Evolutionary conservation across 2,797 vertebrate genomes (phyloP).

Genomic region (Apogon hyalosoma): DNA sequence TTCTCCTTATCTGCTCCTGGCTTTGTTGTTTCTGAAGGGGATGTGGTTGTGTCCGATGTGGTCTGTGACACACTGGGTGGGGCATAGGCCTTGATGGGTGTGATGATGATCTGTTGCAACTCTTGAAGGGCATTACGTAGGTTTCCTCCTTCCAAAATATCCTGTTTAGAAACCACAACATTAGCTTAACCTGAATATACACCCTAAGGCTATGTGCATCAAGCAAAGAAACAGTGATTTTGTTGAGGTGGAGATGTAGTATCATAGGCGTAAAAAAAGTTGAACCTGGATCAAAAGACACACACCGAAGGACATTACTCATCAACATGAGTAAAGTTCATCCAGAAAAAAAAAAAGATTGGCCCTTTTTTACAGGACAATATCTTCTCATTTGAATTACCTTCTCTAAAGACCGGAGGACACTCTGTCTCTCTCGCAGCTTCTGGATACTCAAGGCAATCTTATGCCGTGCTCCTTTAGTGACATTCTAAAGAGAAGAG

Average conservation of each 20-base stretch:
- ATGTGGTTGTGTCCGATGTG: constrained; percentile 58
- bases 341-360: constrained; percentile 8
- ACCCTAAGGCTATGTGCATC: too few species aligned
- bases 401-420: constrained; percentile 95
- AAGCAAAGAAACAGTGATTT: too few species aligned
- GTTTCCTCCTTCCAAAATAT: constrained; percentile 96
- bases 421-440: constrained; percentile 91
- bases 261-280: too few species aligned
- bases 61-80: constrained; percentile 77
- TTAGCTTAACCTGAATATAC: too few species aligned
- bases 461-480: constrained; percentile 96
- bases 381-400: constrained; percentile 72
- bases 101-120: constrained; percentile 93
- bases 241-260: too few species aligned
- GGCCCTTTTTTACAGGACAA: background rate
- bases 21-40: constrained; percentile 77
- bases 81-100: constrained; percentile 92
- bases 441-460: constrained; percentile 98
- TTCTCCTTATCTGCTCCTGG: constrained; percentile 85
- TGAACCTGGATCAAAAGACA: too few species aligned
- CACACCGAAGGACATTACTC: constrained; percentile 1
- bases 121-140: constrained; percentile 93
- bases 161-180: constrained; percentile 74
- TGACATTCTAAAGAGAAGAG: constrained; percentile 88
- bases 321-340: constrained; percentile 8